Conservation (phyloP, 2,797 vertebrate genomes). For the Tadarida brasiliensis region DNA sequence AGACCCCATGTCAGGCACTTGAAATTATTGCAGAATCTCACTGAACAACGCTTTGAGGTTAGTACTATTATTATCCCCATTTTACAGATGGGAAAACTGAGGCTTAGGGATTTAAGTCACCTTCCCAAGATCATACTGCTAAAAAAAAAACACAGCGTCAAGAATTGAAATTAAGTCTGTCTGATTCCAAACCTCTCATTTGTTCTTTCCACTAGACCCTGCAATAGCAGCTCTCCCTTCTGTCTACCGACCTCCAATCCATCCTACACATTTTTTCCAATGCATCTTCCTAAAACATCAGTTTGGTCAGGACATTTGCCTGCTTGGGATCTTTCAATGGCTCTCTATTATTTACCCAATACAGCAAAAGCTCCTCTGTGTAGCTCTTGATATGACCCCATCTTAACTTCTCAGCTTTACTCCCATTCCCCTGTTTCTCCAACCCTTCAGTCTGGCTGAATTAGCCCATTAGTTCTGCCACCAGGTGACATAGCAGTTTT, state of each 20-base stretch:
- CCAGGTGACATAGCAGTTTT: fast-evolving
- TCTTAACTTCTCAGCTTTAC: background rate
- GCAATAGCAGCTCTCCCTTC: background rate
- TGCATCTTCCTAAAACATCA: background rate
- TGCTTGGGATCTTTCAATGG: background rate
- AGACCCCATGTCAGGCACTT: background rate
- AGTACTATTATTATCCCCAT: background rate
- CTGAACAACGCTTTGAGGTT: background rate
- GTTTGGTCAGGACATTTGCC: background rate
- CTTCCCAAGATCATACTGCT: background rate
- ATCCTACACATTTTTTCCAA: background rate
- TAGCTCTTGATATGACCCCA: background rate
- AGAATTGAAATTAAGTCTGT: background rate
- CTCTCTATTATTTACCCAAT: background rate
- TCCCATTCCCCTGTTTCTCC: background rate
- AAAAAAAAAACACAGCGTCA: background rate
- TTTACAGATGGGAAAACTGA: background rate
- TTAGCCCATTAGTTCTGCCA: background rate
- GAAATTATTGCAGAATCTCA: background rate
- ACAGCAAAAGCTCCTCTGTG: background rate
- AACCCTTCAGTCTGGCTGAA: background rate
- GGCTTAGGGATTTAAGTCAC: background rate
- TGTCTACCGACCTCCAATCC: background rate
- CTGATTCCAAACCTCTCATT: background rate
- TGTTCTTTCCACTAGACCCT: background rate